phyloP scores from a whole-genome alignment of 1,140 invertebrate genomes.

The Drosophila kepulauana region DNA sequence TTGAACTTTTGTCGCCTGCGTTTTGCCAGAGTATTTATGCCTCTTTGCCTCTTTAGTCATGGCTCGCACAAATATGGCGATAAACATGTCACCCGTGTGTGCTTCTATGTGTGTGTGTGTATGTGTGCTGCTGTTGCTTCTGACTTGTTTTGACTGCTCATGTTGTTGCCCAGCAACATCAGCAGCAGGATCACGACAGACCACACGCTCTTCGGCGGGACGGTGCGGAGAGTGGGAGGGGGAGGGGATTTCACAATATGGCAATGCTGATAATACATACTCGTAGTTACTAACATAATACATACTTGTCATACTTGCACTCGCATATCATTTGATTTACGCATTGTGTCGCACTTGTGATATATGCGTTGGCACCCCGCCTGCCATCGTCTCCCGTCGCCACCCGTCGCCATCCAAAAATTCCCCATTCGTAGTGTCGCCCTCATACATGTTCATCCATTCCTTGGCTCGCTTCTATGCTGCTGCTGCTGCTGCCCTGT shows the following conservation, averaged over 20 bases:
- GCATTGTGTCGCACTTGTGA: constrained; percentile 79
- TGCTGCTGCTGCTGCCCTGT: constrained; percentile 21
- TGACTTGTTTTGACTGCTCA: constrained; percentile 34
- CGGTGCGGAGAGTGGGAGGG: background rate
- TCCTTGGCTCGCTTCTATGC: constrained; percentile 6
- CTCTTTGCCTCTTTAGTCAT: constrained; percentile 76
- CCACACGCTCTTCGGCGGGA: constrained; percentile 9
- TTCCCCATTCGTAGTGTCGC: background rate
- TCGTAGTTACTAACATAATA: constrained; percentile 78
- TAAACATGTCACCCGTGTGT: constrained; percentile 71
- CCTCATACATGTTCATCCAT: constrained; percentile 22
- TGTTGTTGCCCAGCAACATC: constrained; percentile 2
- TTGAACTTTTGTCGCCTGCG: constrained; percentile 72
- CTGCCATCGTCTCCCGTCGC: background rate
- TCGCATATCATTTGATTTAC: constrained; percentile 83
- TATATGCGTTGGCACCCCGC: constrained; percentile 70
- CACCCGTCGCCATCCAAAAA: background rate
- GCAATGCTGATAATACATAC: constrained; percentile 76
- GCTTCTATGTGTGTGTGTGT: background rate
- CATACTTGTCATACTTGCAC: constrained; percentile 82
- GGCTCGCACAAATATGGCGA: constrained; percentile 78
- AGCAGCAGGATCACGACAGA: constrained; percentile 14
- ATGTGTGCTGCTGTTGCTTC: constrained; percentile 18
- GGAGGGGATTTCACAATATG: constrained; percentile 49
- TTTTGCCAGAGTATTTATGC: constrained; percentile 70